A percentile compares a stretch with the other conserved stretches of the same genome.
Evolutionary conservation across 1,140 invertebrate genomes (phyloP).

Genomic region (Drosophila yakuba): DNA sequence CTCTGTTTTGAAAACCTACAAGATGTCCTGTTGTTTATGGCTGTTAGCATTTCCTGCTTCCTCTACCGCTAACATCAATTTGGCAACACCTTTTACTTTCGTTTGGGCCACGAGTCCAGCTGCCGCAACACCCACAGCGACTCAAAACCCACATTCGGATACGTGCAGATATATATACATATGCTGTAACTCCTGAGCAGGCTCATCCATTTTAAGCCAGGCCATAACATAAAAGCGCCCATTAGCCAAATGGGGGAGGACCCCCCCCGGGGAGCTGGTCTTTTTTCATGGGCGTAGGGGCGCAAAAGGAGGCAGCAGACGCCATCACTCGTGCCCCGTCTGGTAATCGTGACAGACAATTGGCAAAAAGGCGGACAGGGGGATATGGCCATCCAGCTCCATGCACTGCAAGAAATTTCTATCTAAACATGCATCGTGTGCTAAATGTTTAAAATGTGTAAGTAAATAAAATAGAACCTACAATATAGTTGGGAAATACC

Average conservation of each 20-base stretch:
- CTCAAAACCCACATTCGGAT: conserved; percentile 64
- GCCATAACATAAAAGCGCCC: conserved; percentile 72
- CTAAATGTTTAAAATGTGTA: too few species aligned
- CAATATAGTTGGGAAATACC: too few species aligned
- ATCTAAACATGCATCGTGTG: not conserved
- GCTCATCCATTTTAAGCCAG: conserved; percentile 75
- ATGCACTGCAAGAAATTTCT: conserved; percentile 2
- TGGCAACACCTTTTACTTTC: conserved; percentile 77
- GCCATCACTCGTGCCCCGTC: conserved; percentile 67
- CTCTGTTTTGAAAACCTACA: conserved; percentile 30
- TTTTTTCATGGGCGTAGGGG: conserved; percentile 2
- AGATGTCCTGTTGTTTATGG: conserved; percentile 31
- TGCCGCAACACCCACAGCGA: conserved; percentile 51
- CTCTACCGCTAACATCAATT: conserved; percentile 47
- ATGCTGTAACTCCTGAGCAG: conserved; percentile 59
- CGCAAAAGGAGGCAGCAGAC: conserved; percentile 8
- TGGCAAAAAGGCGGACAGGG: conserved; percentile 23
- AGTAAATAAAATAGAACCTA: too few species aligned
- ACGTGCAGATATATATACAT: conserved; percentile 4
- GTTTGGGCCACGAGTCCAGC: conserved; percentile 56
- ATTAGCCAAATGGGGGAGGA: conserved; percentile 69
- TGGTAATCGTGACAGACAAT: conserved; percentile 66
- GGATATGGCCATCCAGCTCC: conserved; percentile 14
- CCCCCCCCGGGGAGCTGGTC: not conserved
- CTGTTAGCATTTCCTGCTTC: conserved; percentile 33